phyloP scores from a whole-genome alignment of 1,140 invertebrate genomes.

The Phymorhynchus buccinoides region DNA sequence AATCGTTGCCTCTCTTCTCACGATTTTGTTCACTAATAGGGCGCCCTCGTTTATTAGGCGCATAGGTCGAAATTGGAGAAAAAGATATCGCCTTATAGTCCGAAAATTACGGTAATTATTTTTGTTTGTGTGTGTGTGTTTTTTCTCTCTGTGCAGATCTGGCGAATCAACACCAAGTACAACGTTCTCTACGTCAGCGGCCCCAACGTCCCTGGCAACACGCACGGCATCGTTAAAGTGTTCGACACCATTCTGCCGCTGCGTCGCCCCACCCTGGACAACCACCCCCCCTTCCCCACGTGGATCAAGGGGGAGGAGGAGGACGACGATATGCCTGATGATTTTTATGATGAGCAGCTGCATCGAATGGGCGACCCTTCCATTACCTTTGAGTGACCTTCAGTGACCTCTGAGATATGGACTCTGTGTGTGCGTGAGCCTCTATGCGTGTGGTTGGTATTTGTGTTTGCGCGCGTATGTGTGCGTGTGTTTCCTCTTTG shows the following conservation, averaged over 20 bases:
- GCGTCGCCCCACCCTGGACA: constrained; percentile 56
- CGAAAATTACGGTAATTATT: too few relatives aligned
- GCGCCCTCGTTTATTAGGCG: too few relatives aligned
- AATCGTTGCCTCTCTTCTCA: too few relatives aligned
- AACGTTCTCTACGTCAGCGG: constrained; percentile 93
- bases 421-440: too few relatives aligned
- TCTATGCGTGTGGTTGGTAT: too few relatives aligned
- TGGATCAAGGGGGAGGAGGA: constrained; percentile 75
- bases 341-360: constrained; percentile 82
- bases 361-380: constrained; percentile 82
- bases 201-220: constrained; percentile 85
- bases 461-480: too few relatives aligned
- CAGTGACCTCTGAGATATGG: too few relatives aligned
- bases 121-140: not conserved
- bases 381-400: constrained; percentile 78
- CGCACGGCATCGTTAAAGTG: constrained; percentile 85
- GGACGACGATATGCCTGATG: constrained; percentile 76
- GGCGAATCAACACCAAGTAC: constrained; percentile 93
- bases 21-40: too few relatives aligned
- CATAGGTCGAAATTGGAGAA: too few relatives aligned
- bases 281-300: constrained; percentile 86
- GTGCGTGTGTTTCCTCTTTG: too few relatives aligned
- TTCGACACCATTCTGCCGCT: constrained; percentile 84
- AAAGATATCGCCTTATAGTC: too few relatives aligned
- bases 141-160: constrained; percentile 78